These are phyloP conservation scores for Scaptomyza parva DNA, from an alignment of 2,888 invertebrate genomes.

Conservation along the genomic window DNA sequence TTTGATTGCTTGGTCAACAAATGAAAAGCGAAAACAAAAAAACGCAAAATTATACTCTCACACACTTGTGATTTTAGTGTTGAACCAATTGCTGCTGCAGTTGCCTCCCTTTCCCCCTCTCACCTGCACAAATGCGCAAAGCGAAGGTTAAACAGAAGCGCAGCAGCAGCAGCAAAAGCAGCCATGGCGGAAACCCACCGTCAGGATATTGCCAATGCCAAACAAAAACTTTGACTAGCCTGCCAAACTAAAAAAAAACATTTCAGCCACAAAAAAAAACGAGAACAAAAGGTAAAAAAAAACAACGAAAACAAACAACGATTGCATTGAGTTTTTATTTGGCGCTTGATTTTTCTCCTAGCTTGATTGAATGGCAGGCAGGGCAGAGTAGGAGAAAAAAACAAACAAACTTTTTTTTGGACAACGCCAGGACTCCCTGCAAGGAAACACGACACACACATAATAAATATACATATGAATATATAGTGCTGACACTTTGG, in stretches of 20 bases:
- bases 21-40: neutral
- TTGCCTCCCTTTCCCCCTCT: neutral
- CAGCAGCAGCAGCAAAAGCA: slow-evolving; percentile 16
- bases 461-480: slow-evolving; percentile 40
- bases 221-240: slow-evolving; percentile 69
- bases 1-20: slow-evolving; percentile 46
- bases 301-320: slow-evolving; percentile 29
- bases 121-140: slow-evolving; percentile 38
- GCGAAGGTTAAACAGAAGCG: slow-evolving; percentile 60
- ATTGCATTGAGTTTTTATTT: slow-evolving; percentile 53
- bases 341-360: slow-evolving; percentile 51
- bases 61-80: slow-evolving; percentile 17
- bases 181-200: slow-evolving; percentile 14
- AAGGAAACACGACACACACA: slow-evolving; percentile 16
- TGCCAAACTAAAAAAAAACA: slow-evolving; percentile 27
- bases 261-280: slow-evolving; percentile 11
- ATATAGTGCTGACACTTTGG: slow-evolving; percentile 25
- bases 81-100: slow-evolving; percentile 34
- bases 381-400: slow-evolving; percentile 31
- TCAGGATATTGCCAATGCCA: slow-evolving; percentile 74
- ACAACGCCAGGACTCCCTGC: slow-evolving; percentile 13
- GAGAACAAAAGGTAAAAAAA: slow-evolving; percentile 12
- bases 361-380: slow-evolving; percentile 75
- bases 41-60: slow-evolving; percentile 5
- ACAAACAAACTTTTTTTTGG: slow-evolving; percentile 33